phyloP scores from a whole-genome alignment of 2,113 vertebrate genomes.

The Carassius gibelio region DNA sequence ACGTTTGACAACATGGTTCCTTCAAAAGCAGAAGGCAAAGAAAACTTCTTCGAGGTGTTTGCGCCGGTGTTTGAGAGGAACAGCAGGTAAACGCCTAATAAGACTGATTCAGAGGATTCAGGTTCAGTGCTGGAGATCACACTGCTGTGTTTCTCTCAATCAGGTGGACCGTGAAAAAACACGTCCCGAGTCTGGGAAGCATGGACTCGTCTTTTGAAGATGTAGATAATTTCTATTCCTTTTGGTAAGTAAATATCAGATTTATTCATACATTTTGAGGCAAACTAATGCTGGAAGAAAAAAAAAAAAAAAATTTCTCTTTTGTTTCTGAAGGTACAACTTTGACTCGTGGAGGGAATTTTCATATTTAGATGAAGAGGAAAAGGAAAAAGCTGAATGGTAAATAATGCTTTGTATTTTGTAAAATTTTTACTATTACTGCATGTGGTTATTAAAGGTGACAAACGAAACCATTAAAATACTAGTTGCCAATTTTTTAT shows the following conservation, averaged over 20 bases:
- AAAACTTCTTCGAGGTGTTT: constrained; percentile 92
- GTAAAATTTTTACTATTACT: not conserved
- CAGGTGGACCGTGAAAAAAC: constrained; percentile 95
- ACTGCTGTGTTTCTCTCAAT: not conserved
- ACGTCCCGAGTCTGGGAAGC: constrained; percentile 85
- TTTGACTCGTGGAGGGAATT: constrained; percentile 99
- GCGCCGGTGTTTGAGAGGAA: constrained; percentile 91
- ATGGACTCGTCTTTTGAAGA: constrained; percentile 91
- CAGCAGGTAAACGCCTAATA: constrained; percentile 76
- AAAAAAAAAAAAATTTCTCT: too few relatives aligned
- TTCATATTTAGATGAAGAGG: constrained; percentile 98
- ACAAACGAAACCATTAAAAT: not conserved
- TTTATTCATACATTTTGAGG: not conserved
- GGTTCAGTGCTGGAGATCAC: not conserved
- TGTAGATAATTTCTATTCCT: constrained; percentile 96
- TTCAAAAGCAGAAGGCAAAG: constrained; percentile 92
- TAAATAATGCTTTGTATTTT: constrained; percentile 65
- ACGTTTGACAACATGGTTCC: constrained; percentile 94
- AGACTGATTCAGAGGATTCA: not conserved
- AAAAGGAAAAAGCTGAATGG: constrained; percentile 99
- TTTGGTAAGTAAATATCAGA: constrained; percentile 81
- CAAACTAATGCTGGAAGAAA: not conserved
- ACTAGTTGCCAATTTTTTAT: too few relatives aligned
- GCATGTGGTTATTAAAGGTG: not conserved
- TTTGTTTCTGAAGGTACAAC: constrained; percentile 85